Evolutionary conservation across 2,113 vertebrate species (phyloP), one percentile per base, ranked within the genome.

Genomic region (Alouatta palliata): DNA sequence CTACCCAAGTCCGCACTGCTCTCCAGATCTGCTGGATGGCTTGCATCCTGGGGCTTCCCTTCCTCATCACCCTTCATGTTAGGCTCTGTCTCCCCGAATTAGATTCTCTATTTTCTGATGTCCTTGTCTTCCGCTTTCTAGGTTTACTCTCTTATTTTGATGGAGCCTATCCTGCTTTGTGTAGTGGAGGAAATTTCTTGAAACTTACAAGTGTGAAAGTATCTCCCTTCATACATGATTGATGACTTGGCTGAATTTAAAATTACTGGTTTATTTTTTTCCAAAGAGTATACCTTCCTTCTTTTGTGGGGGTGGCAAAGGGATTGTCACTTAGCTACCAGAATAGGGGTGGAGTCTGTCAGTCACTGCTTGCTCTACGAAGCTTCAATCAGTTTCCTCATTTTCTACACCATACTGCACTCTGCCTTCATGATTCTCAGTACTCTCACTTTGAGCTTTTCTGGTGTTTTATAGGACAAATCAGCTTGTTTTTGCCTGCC

Each of bases 181-280:
- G 27, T 80, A 66, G 43, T 56, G 61, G 19, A 86, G 25, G 40
- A 73, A 56, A 73, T 81, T 87, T 87, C 45, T 83, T 80, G 45
- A 90, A 76, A 87, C 64, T 87, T 87, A 23, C 0, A 35, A 49
- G 37, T 76, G 75, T 91, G 25, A 80, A 88, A 91, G 11, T 87
- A n/a, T 91, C 54, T 92, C 0, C 61, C 68, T 56, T 87, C 10
- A 56, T 73, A 66, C 10, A 66, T 90, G 81, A 94, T 45, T 68
- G 71, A 91, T 93, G 43, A 70, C 61, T 93, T 80, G 43, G 10
- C 64, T 75, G 76, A 61, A 20, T 88, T 97, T 79, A 40, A 93
- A 96, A 80, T 95, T 61, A 86, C 3, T 54, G 68, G 4, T 71
- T 85, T 83, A 58, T 94, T 81, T 95, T 81, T 91, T 95, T 30